These are phyloP conservation scores for Epinephelus cyanopodus DNA, from an alignment of 2,113 vertebrate species.

Conservation along the genomic window DNA sequence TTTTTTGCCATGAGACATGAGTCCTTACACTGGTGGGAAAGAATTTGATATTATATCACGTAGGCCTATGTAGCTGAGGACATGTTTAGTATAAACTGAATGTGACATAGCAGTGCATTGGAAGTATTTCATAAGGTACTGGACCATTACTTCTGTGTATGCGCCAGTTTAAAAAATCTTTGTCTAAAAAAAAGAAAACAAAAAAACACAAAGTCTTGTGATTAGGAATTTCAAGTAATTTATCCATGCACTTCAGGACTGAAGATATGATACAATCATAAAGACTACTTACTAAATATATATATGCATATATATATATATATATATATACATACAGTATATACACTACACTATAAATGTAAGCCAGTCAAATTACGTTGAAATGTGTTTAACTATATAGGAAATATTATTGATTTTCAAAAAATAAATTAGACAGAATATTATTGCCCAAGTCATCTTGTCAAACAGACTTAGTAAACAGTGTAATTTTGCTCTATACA, in stretches of 20 bases:
- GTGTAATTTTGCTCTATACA: slow-evolving; percentile 1
- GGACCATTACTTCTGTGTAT: not conserved
- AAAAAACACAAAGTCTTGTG: not conserved
- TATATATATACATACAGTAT: too few species aligned
- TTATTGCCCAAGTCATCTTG: not conserved
- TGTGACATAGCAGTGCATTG: not conserved
- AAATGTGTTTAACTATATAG: not conserved
- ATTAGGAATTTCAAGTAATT: not conserved
- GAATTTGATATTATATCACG: not conserved
- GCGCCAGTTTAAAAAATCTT: not conserved
- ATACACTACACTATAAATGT: not conserved
- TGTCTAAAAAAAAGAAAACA: not conserved
- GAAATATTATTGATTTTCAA: not conserved
- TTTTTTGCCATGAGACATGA: not conserved
- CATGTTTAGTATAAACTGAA: not conserved
- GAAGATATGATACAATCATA: not conserved
- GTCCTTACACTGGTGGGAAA: not conserved
- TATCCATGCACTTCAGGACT: not conserved
- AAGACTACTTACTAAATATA: not conserved
- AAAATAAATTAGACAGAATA: not conserved
- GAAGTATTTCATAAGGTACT: not conserved
- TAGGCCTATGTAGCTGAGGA: not conserved
- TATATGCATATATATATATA: too few species aligned
- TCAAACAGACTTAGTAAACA: not conserved
- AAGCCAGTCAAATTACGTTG: not conserved